Evolutionary conservation across 1,140 invertebrate genomes (phyloP).

Genomic region (Solen grandis): DNA sequence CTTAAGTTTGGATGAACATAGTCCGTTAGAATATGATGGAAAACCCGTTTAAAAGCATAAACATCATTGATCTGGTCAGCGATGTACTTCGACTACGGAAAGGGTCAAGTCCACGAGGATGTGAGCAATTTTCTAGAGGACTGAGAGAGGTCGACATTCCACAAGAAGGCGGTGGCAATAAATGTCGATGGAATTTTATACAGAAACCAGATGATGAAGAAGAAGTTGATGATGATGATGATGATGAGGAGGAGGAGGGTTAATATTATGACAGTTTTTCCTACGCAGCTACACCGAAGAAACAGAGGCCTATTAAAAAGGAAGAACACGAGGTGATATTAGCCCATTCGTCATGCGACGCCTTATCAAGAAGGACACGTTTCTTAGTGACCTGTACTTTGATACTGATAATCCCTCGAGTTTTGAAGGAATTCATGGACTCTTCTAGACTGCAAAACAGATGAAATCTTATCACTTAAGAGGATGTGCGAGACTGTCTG

Average conservation of each 20-base stretch:
- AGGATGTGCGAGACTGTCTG: not conserved
- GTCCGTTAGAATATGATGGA: not conserved
- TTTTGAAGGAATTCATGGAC: not conserved
- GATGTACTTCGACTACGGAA: slow-evolving; percentile 1
- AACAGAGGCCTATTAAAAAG: not conserved
- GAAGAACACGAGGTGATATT: not conserved
- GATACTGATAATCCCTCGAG: not conserved
- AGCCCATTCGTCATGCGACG: not conserved
- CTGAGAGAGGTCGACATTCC: not conserved
- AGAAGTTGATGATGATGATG: not conserved
- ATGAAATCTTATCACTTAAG: not conserved
- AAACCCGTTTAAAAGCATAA: not conserved
- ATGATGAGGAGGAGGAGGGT: not conserved
- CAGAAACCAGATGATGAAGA: not conserved
- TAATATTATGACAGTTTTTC: not conserved
- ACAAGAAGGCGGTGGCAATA: not conserved
- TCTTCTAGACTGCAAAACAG: not conserved
- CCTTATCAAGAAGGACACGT: not conserved
- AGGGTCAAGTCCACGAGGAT: not conserved
- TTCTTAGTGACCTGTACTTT: not conserved
- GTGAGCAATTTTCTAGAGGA: not conserved
- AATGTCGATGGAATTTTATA: not conserved
- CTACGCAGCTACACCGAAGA: not conserved
- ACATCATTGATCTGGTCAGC: slow-evolving; percentile 10
- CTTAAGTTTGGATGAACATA: not conserved